Percentiles rank a stretch among this genome's conserved stretches.
phyloP scores from a whole-genome alignment of 2,888 invertebrate genomes.

The Hecatera dysodea region DNA sequence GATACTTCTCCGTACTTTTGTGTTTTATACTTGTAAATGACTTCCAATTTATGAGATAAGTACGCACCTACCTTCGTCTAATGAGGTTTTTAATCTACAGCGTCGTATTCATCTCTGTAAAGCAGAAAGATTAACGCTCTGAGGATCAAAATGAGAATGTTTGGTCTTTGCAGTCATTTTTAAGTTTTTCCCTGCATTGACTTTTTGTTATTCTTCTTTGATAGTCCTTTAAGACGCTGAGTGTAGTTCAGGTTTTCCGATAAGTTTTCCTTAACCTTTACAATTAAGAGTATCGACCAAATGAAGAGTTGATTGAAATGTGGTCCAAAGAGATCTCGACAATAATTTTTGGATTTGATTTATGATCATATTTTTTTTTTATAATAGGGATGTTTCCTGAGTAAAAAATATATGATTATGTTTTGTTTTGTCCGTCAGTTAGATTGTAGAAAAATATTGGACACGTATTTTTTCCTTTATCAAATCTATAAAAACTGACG shows the following conservation, averaged over 20 bases:
- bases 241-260: background rate
- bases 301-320: no score
- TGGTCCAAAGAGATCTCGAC: no score
- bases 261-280: no score
- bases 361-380: no score
- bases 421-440: no score
- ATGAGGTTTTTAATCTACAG: slow-evolving; percentile 4
- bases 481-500: no score
- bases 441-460: no score
- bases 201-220: background rate
- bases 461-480: no score
- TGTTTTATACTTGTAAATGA: slow-evolving; percentile 9
- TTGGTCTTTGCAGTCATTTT: background rate
- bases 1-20: slow-evolving; percentile 7
- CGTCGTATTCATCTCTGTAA: slow-evolving; percentile 6
- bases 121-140: background rate
- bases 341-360: no score
- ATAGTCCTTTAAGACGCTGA: background rate
- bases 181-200: background rate
- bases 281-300: no score
- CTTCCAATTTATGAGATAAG: slow-evolving; percentile 2
- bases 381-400: no score
- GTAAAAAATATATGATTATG: no score
- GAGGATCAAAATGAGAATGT: background rate
- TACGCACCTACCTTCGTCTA: background rate